A percentile compares a stretch with the other conserved stretches of the same genome.
phyloP scores from a whole-genome alignment of 2,797 vertebrate species.

The Clarias laeviceps region DNA sequence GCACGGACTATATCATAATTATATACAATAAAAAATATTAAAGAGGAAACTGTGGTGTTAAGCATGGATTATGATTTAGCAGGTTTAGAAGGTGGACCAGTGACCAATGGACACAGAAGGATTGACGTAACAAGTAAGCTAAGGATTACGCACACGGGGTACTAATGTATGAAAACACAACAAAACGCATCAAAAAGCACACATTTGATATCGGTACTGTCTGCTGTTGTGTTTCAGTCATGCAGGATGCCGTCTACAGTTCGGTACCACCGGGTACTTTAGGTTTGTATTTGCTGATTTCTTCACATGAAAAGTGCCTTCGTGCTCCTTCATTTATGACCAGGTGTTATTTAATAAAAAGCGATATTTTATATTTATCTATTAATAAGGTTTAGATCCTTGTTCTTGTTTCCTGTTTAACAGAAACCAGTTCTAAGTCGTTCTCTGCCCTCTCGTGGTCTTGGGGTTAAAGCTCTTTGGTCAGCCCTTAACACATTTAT shows the following conservation, averaged over 20 bases:
- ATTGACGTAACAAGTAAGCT: constrained; percentile 65
- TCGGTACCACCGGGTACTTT: constrained; percentile 44
- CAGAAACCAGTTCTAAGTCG: not conserved
- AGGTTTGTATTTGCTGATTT: constrained; percentile 47
- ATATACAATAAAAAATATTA: not conserved
- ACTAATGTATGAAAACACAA: not conserved
- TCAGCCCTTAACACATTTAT: not conserved
- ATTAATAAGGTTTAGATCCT: not conserved
- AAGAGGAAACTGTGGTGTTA: not conserved
- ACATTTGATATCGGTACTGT: not conserved
- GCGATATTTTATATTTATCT: not conserved
- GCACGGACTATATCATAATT: not conserved
- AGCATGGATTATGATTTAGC: constrained; percentile 29
- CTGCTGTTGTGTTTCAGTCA: constrained; percentile 28
- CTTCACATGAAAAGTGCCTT: not conserved
- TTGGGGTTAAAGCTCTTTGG: not conserved
- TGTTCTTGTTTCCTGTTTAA: not conserved
- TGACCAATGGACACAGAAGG: constrained; percentile 56
- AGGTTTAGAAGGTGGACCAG: constrained; percentile 62
- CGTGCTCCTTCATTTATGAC: not conserved
- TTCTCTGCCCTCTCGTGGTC: not conserved
- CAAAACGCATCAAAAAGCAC: not conserved
- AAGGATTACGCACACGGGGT: not conserved
- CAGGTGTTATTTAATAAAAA: not conserved
- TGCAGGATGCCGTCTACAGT: constrained; percentile 33